Base-by-base conservation (phyloP, 2,113 vertebrate species). In the Periophthalmodon schlosseri region DNA sequence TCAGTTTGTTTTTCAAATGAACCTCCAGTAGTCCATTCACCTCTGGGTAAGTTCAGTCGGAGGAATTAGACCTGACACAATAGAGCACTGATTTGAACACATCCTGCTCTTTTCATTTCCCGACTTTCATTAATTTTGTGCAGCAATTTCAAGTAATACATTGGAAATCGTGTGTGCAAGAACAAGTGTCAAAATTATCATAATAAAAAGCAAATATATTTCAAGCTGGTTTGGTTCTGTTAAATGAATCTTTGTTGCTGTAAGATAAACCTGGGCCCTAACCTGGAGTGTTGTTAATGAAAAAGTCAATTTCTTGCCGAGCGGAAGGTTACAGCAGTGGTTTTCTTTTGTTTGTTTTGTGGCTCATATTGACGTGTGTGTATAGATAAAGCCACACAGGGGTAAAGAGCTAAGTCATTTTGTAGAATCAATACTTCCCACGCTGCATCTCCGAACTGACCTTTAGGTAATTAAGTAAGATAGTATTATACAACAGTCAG, bases 1-100 rank as follows among this genome's bases (percentile, higher is more conserved):
- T 80, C 47, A 66, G 65, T 81, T 73, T 82, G 65, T 85, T 76
- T 78, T 75, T 68, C 14, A 56, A 71, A 73, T 72, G 47, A 79
- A 63, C 58, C 58, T 24, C 23, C 14, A 11, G 18, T 33, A 63
- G 60, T 67, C 52, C 76, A 28, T 66, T 72, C 46, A 73, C 54
- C 39, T 23, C 60, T 47, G 60, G 8, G 14, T 47, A 60, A n/a
- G 72, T 68, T 76, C 58, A 74, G 73, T 50, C 21, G 14, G 33
- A 36, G 23, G 56, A 80, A 73, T 78, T 7, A 69, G 61, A 83
- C 20, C 20, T 7, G 49, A 46, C 47, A 39, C 1, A 49, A 69
- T 33, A 20, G 52, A 1, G 23, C 66, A 56, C 14, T 20, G 70
- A 50, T 77, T 67, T 74, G 65, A 49, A 75, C 65, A 73, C 24